Evolutionary conservation across 2,888 invertebrate genomes (phyloP).

Genomic region (Spisula solida): DNA sequence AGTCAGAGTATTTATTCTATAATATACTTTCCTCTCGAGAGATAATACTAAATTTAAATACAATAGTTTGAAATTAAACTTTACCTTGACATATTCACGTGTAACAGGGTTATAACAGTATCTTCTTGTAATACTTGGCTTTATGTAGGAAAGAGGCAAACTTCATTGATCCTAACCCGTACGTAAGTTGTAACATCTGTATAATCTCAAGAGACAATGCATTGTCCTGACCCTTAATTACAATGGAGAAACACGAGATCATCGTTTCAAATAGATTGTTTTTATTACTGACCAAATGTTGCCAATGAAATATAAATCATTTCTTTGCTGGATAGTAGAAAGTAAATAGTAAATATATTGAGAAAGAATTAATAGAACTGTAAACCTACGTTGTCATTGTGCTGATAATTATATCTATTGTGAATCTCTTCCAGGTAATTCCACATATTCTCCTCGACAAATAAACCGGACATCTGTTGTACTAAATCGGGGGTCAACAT

Average conservation of each 20-base stretch:
- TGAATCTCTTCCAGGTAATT: too few species aligned
- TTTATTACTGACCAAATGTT: background rate
- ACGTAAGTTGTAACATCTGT: slow-evolving; percentile 1
- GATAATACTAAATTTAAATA: too few species aligned
- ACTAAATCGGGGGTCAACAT: background rate
- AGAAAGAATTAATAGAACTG: too few species aligned
- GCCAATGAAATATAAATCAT: background rate
- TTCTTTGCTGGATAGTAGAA: background rate
- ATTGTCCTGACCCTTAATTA: background rate
- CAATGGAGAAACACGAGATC: background rate
- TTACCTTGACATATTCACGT: background rate
- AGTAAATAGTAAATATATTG: too few species aligned
- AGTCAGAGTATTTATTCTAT: too few species aligned
- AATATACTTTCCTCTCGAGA: too few species aligned
- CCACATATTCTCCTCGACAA: background rate
- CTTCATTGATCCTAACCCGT: background rate
- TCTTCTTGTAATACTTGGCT: background rate
- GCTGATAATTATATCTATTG: too few species aligned
- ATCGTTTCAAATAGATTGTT: background rate
- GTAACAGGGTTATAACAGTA: background rate
- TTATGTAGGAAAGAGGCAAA: background rate
- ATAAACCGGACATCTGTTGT: background rate
- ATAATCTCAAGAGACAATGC: background rate
- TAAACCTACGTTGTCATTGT: too few species aligned
- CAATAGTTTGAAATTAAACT: background rate